Evolutionary conservation across 1,140 invertebrate genomes (phyloP).

Genomic region (Mamestra configurata): DNA sequence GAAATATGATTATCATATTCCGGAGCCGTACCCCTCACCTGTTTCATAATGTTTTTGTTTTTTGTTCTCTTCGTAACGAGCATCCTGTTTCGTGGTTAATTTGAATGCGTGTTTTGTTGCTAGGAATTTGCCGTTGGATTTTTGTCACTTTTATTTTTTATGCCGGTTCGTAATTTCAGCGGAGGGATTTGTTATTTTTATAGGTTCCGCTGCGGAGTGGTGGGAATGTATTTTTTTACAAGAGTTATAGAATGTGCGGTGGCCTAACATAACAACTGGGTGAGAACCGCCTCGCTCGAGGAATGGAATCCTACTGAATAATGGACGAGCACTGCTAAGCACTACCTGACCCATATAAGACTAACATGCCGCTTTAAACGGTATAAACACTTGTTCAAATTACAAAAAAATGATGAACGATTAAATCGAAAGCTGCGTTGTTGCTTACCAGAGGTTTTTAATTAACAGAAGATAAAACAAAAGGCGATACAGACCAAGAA

Average conservation of each 20-base stretch:
- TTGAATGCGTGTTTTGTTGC: slow-evolving; percentile 78
- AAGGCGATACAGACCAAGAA: too few species aligned
- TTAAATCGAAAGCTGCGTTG: not conserved
- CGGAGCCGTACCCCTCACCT: slow-evolving; percentile 65
- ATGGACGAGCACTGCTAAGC: slow-evolving; percentile 53
- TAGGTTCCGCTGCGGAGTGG: not conserved
- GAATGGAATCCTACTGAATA: slow-evolving; percentile 54
- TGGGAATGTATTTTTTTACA: slow-evolving; percentile 34
- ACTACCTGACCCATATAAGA: slow-evolving; percentile 55
- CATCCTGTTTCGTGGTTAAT: slow-evolving; percentile 80
- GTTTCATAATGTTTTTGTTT: slow-evolving; percentile 66
- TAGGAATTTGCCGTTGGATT: slow-evolving; percentile 70
- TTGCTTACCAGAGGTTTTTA: not conserved
- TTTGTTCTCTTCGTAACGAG: slow-evolving; percentile 74
- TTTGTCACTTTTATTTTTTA: slow-evolving; percentile 63
- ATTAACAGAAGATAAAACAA: not conserved
- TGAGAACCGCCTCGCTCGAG: slow-evolving; percentile 27
- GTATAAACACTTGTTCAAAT: slow-evolving; percentile 51
- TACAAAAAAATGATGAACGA: slow-evolving; percentile 4
- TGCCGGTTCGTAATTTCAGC: slow-evolving; percentile 14
- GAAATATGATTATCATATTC: slow-evolving; percentile 72
- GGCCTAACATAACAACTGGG: slow-evolving; percentile 52
- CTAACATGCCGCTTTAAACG: slow-evolving; percentile 51
- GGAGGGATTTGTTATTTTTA: slow-evolving; percentile 48
- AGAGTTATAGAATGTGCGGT: slow-evolving; percentile 31